Evolutionary conservation across 2,113 vertebrate genomes (phyloP), one percentile per base, ranked within the genome.

Genomic region (Symphodus melops): DNA sequence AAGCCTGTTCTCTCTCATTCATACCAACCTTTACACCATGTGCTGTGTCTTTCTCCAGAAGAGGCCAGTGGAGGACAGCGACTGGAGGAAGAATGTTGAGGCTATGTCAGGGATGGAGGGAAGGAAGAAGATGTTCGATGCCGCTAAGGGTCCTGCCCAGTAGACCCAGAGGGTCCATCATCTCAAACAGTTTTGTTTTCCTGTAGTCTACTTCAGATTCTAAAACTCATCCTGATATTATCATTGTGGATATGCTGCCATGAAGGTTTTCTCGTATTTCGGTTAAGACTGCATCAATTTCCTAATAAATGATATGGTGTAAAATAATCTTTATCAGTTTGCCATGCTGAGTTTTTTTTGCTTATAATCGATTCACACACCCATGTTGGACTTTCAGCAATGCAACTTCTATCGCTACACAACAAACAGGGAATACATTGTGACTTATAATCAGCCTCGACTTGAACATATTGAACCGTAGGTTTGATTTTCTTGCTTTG

Each of bases 61-160:
- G 49, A 95, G 96, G 57, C 96, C 96, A 0, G 96, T 95, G 59
- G 97, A 97, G 85, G 97, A 98, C 84, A 96, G 97, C 0, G 97
- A 98, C 87, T 98, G 97, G 97, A 95, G 97, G 83, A 98, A 98
- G 94, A 98, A 98, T 0, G 96, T 98, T 85, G 97, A 98, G 68
- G 97, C 97, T 89, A 97, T 98, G 97, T 98, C 97, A 0, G 97
- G 97, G 21, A 98, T 98, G 97, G 97, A 98, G 82, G 97, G 97
- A 9, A 89, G 97, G 49, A 98, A 98, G 95, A 98, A 98, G 93
- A 98, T 98, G 96, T 98, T 98, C 0, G 97, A 98, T 0, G 96
- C 97, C 7, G 97, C 97, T 72, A 97, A 91, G 53, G 92, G 86
- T 53, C 61, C 91, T 8, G 82, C 86, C 11, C 93, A 93, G 86